A percentile compares a stretch with the other conserved stretches of the same genome.
Evolutionary conservation across 2,797 vertebrate species (phyloP).

Genomic region (Girardinus metallicus): DNA sequence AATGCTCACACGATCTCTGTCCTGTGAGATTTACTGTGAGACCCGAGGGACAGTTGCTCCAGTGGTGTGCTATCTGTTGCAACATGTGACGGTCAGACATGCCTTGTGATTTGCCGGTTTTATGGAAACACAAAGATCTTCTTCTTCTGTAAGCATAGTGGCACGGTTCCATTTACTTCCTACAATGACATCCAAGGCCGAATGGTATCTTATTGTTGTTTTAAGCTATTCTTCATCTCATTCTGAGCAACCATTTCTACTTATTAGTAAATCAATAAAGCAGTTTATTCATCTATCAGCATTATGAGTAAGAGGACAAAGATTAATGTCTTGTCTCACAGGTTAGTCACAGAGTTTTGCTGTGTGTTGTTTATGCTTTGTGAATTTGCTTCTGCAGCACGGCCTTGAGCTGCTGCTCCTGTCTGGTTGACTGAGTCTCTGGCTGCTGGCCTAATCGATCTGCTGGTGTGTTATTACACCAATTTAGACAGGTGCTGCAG

Average conservation of each 20-base stretch:
- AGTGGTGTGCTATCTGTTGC: conserved; percentile 27
- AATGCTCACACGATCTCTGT: neutral
- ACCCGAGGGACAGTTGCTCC: conserved; percentile 10
- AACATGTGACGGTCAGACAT: conserved; percentile 52
- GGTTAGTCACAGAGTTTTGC: conserved; percentile 22
- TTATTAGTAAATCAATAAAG: conserved; percentile 54
- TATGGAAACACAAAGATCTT: conserved; percentile 38
- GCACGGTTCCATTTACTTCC: neutral
- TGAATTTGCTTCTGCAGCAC: conserved; percentile 53
- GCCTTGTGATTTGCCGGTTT: conserved; percentile 52
- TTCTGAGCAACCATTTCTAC: conserved; percentile 18
- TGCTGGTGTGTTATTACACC: conserved; percentile 26
- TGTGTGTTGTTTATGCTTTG: conserved; percentile 33
- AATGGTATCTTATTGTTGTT: neutral
- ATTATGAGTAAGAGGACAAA: conserved; percentile 59
- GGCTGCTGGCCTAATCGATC: conserved; percentile 27
- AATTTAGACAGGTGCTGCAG: conserved; percentile 1
- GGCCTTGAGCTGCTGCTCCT: conserved; percentile 12
- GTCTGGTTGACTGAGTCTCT: conserved; percentile 34
- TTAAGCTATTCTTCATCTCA: neutral
- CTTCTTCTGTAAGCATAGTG: conserved; percentile 21
- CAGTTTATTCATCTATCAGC: conserved; percentile 61
- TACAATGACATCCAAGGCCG: neutral
- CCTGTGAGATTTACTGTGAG: conserved; percentile 13
- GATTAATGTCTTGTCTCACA: conserved; percentile 57